Conservation (phyloP, 2,113 vertebrate genomes). For the Poeciliopsis turrubarensis region DNA sequence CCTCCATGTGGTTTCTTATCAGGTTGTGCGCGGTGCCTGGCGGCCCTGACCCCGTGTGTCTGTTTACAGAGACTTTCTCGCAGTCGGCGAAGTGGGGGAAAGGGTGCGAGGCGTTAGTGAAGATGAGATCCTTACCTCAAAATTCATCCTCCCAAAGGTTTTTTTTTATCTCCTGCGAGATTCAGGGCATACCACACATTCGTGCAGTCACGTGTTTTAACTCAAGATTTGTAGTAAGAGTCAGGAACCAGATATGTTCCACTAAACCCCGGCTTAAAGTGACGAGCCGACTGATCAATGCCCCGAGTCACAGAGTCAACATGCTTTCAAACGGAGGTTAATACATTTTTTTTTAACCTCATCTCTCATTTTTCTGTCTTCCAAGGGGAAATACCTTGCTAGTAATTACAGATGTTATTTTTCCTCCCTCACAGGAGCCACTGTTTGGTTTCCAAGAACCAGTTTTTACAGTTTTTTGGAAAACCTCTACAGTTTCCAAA, state of each 20-base stretch:
- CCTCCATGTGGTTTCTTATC: slow-evolving; percentile 48
- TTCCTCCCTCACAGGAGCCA: too few species aligned
- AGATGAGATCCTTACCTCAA: slow-evolving; percentile 28
- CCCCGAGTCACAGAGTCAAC: not conserved
- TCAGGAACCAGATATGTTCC: not conserved
- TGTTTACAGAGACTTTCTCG: slow-evolving; percentile 61
- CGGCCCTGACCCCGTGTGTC: slow-evolving; percentile 29
- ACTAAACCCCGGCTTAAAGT: not conserved
- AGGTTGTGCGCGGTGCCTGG: slow-evolving; percentile 10
- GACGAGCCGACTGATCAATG: not conserved
- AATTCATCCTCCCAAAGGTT: slow-evolving; percentile 21
- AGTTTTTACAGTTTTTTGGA: not conserved
- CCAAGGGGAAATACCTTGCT: not conserved
- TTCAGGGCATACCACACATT: slow-evolving; percentile 30
- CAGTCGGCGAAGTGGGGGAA: not conserved
- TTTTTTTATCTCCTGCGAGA: slow-evolving; percentile 31
- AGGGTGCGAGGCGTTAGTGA: not conserved
- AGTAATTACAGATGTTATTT: too few species aligned
- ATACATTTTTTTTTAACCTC: not conserved
- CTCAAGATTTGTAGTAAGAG: not conserved
- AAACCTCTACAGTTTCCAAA: not conserved
- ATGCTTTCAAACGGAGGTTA: not conserved
- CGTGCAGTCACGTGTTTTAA: slow-evolving; percentile 31
- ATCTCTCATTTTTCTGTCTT: not conserved
- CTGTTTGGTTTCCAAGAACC: not conserved